Evolutionary conservation across 2,797 vertebrate genomes (phyloP).

Genomic region (Odontamblyopus lacepedii): DNA sequence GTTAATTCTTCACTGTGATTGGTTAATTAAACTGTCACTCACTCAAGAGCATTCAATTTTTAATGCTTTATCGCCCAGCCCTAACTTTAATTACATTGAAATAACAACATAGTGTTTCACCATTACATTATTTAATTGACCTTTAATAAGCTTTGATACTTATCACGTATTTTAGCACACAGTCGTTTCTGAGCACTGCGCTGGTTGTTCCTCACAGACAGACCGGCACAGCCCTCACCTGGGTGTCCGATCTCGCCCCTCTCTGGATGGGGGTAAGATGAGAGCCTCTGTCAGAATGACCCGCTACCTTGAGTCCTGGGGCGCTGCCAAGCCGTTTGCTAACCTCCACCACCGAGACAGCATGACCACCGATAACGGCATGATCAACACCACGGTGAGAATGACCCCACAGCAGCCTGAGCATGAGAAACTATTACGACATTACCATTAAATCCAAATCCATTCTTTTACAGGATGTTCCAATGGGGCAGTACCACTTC

Average conservation of each 20-base stretch:
- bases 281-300: conserved; percentile 97
- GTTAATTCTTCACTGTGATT: too few relatives aligned
- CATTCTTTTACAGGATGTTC: conserved; percentile 85
- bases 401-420: not conserved
- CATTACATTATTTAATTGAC: too few relatives aligned
- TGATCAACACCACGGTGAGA: conserved; percentile 92
- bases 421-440: not conserved
- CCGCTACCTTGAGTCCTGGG: conserved; percentile 97
- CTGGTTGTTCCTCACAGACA: conserved; percentile 68
- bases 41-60: too few relatives aligned
- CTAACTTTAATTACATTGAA: too few relatives aligned
- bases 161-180: not conserved
- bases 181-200: not conserved
- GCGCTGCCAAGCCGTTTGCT: conserved; percentile 96
- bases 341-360: conserved; percentile 95
- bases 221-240: conserved; percentile 90
- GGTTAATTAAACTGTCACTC: too few relatives aligned
- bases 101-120: too few relatives aligned
- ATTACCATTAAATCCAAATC: not conserved
- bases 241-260: conserved; percentile 84
- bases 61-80: too few relatives aligned
- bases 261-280: conserved; percentile 90
- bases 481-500: conserved; percentile 93
- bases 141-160: too few relatives aligned
- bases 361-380: conserved; percentile 96